These are phyloP conservation scores for Apogon talboti DNA, from an alignment of 2,797 vertebrate genomes.

Conservation along the genomic window DNA sequence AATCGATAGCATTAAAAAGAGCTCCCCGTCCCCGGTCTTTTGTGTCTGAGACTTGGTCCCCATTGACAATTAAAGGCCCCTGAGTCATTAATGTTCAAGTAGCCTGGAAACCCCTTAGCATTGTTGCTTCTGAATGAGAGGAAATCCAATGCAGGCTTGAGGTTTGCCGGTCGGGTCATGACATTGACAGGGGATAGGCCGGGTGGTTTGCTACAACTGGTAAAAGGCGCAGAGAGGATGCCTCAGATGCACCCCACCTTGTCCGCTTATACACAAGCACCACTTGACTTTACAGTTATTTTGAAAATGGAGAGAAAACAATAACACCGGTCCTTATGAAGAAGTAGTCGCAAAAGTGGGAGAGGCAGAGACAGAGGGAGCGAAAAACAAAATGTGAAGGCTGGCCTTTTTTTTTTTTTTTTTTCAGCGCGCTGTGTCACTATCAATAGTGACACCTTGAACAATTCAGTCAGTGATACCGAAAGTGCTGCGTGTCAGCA, in stretches of 20 bases:
- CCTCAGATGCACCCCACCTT: slow-evolving; percentile 6
- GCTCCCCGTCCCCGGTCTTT: slow-evolving; percentile 49
- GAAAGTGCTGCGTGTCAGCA: slow-evolving; percentile 80
- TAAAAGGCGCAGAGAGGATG: slow-evolving; percentile 18
- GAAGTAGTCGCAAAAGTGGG: slow-evolving; percentile 24
- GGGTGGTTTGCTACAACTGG: slow-evolving; percentile 42
- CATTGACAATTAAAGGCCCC: slow-evolving; percentile 70
- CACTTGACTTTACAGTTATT: slow-evolving; percentile 43
- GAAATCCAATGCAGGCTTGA: slow-evolving; percentile 75
- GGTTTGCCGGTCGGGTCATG: slow-evolving; percentile 71
- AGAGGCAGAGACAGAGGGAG: slow-evolving; percentile 54
- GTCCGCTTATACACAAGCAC: not conserved
- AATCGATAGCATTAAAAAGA: slow-evolving; percentile 76
- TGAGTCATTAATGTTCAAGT: slow-evolving; percentile 79
- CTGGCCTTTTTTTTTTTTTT: slow-evolving; percentile 53
- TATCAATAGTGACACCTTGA: slow-evolving; percentile 83
- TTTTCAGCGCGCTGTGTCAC: slow-evolving; percentile 67
- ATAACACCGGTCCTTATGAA: slow-evolving; percentile 19
- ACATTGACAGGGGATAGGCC: slow-evolving; percentile 59
- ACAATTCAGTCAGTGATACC: slow-evolving; percentile 82
- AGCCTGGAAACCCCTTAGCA: slow-evolving; percentile 69
- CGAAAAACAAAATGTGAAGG: slow-evolving; percentile 70
- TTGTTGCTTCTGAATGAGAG: slow-evolving; percentile 72
- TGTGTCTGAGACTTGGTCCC: slow-evolving; percentile 66
- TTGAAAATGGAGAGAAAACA: slow-evolving; percentile 48